A percentile compares a stretch with the other conserved stretches of the same genome.
phyloP scores from a whole-genome alignment of 2,888 invertebrate species.

The Oscheius onirici region DNA sequence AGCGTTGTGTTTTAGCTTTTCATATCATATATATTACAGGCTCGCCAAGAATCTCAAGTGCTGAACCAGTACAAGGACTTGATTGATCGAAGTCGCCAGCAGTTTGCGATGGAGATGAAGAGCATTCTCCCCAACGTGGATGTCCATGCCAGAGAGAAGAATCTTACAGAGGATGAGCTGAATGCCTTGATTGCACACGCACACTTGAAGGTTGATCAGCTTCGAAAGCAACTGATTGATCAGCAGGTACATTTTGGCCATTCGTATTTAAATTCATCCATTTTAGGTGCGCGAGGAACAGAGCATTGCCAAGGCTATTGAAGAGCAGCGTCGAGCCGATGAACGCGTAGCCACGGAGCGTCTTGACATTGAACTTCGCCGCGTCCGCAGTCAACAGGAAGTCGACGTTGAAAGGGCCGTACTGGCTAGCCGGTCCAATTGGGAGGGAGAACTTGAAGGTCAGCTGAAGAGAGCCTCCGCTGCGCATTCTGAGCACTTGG shows the following conservation, averaged over 20 bases:
- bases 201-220: conserved; percentile 81
- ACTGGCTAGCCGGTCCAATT: conserved; percentile 55
- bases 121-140: conserved; percentile 81
- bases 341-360: conserved; percentile 75
- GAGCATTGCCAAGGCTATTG: conserved; percentile 79
- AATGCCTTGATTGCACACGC: conserved; percentile 84
- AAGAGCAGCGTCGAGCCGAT: conserved; percentile 77
- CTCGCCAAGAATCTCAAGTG: conserved; percentile 74
- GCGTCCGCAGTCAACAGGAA: conserved; percentile 48
- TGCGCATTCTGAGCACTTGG: conserved; percentile 81
- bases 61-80: conserved; percentile 86
- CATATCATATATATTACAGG: conserved; percentile 55
- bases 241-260: conserved; percentile 75
- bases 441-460: conserved; percentile 79
- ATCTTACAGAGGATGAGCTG: conserved; percentile 79
- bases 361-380: conserved; percentile 80
- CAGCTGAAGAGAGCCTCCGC: conserved; percentile 86
- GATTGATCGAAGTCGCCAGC: conserved; percentile 76
- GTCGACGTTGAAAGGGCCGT: conserved; percentile 59
- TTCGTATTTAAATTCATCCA: background rate
- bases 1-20: background rate
- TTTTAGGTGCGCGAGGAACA: conserved; percentile 77
- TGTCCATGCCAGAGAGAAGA: conserved; percentile 77
- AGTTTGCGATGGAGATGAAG: conserved; percentile 74
- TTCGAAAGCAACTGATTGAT: conserved; percentile 81